Base-by-base conservation (phyloP, 2,888 invertebrate genomes). In the Hirtodrosophila histrioides region DNA sequence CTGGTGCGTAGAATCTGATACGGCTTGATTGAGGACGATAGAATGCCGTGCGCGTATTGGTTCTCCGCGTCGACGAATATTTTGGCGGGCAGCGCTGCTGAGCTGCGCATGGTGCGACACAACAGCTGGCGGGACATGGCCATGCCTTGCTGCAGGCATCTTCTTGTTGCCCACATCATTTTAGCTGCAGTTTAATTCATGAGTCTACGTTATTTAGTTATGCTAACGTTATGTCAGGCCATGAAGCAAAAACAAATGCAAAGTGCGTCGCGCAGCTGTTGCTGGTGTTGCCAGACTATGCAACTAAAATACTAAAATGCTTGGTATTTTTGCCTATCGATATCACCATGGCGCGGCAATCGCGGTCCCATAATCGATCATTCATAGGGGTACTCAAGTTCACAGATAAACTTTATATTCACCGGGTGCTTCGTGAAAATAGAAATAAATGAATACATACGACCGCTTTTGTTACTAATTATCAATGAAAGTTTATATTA, bases 41-140 rank as follows among this genome's bases (percentile, higher is more conserved):
- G 67, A 4, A 91, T 80, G 4, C 75, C 69, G 58, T 92, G 91
- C 1, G 91, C 92, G 69, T 77, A 88, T 23, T 78, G 69, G 73
- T 92, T 92, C 65, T 92, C 91, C 7, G 67, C 65, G 39, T 91
- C 91, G 2, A 86, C 33, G 40, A 82, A 91, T 1, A 80, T 8
- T 64, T 88, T 89, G 0, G 84, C 88, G 3, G 60, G 46, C 53
- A 62, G 4, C 3, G 39, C 29, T 1, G 56, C 50, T 0, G 78
- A 36, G 1, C 35, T 56, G 35, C 71, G 58, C 29, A 84, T 40
- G n/a, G 54, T 41, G 8, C 85, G 85, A 4, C 11, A n/a, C 11
- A 66, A 4, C 2, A 61, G 4, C 1, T 37, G 48, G 6, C 53
- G 60, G 1, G 57, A 50, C 5, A 60, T n/a, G 4, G 50, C 23